Conservation (phyloP, 2,797 vertebrate genomes). For the Alectoris magna region DNA sequence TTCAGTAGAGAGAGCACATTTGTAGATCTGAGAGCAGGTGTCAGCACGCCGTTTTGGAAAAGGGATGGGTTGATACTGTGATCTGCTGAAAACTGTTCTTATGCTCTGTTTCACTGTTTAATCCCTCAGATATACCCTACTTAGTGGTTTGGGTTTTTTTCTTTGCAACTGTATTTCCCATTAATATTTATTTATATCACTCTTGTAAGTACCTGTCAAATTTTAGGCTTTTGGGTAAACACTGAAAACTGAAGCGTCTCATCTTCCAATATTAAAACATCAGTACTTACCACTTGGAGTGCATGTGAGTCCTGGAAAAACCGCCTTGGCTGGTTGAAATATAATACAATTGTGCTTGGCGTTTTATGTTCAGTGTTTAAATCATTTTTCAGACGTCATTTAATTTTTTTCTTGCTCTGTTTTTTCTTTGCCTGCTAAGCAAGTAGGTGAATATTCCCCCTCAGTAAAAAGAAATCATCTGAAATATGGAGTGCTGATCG, state of each 20-base stretch:
- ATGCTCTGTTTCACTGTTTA: not conserved
- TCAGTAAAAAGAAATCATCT: not conserved
- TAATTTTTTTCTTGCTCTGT: not conserved
- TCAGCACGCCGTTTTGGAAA: not conserved
- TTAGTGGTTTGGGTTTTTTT: not conserved
- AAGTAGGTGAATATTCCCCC: not conserved
- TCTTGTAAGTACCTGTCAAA: not conserved
- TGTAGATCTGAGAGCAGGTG: not conserved
- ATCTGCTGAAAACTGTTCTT: conserved; percentile 9
- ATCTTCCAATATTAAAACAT: not conserved
- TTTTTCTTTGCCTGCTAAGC: not conserved
- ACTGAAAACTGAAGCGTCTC: not conserved
- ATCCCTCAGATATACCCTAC: not conserved
- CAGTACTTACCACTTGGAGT: conserved; percentile 34
- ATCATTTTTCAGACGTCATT: not conserved
- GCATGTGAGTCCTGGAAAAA: not conserved
- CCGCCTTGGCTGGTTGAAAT: not conserved
- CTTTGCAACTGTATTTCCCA: not conserved
- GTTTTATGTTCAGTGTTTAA: not conserved
- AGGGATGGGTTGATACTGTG: not conserved
- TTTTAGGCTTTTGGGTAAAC: not conserved
- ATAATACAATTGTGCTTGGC: not conserved
- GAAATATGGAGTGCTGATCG: not conserved
- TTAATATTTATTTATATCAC: not conserved
- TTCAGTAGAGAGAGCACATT: not conserved